A percentile compares a stretch with the other conserved stretches of the same genome.
Evolutionary conservation across 2,113 vertebrate species (phyloP).

Genomic region (Lophius piscatorius): DNA sequence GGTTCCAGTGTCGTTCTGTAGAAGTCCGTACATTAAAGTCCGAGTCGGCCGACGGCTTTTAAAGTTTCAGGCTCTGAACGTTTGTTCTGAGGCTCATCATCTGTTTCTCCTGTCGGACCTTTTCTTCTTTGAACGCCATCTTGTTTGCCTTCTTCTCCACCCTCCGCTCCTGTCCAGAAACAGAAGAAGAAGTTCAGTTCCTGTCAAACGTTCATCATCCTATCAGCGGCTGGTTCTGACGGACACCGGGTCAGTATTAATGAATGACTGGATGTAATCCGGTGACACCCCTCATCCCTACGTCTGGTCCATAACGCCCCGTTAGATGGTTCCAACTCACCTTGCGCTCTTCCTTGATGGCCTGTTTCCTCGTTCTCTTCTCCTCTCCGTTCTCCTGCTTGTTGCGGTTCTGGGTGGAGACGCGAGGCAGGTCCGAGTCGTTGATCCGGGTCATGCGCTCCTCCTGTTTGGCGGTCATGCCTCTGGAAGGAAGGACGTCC

Average conservation of each 20-base stretch:
- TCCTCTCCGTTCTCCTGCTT: conserved; percentile 87
- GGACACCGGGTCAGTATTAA: too few species aligned
- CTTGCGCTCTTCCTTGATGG: conserved; percentile 90
- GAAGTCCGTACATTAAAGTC: neutral
- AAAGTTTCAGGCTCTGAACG: conserved; percentile 90
- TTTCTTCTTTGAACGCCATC: conserved; percentile 90
- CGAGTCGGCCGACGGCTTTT: conserved; percentile 34
- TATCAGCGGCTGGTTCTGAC: too few species aligned
- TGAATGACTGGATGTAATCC: too few species aligned
- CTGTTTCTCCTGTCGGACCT: conserved; percentile 90
- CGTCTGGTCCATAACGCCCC: too few species aligned
- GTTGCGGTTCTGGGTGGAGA: conserved; percentile 80
- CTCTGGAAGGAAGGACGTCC: conserved; percentile 82
- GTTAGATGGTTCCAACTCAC: conserved; percentile 61
- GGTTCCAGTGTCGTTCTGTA: neutral
- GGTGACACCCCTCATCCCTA: too few species aligned
- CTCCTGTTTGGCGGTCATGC: conserved; percentile 85
- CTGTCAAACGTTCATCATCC: too few species aligned
- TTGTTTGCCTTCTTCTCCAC: conserved; percentile 94
- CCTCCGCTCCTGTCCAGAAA: conserved; percentile 88
- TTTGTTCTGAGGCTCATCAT: conserved; percentile 87
- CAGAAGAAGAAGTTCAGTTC: too few species aligned
- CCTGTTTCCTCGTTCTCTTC: conserved; percentile 86
- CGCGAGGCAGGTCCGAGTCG: conserved; percentile 86
- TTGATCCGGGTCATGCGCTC: conserved; percentile 91